A percentile compares a stretch with the other conserved stretches of the same genome.
Conservation (phyloP, 1,140 invertebrate species). For the Drosophila arawakana region DNA sequence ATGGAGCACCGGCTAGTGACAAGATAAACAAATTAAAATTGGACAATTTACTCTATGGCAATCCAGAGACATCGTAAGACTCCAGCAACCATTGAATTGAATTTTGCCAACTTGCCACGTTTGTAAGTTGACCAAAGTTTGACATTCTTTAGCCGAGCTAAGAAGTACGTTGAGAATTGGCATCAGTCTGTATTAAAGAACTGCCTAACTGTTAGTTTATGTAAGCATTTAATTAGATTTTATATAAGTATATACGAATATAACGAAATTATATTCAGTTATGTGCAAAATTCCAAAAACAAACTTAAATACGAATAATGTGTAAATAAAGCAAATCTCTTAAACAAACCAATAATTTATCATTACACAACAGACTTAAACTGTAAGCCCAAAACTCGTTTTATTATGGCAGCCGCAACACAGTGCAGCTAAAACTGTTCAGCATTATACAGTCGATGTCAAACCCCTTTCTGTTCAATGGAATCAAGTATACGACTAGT, state of each 20-base stretch:
- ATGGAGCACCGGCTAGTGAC: slow-evolving; percentile 86
- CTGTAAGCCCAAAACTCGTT: neutral
- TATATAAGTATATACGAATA: slow-evolving; percentile 30
- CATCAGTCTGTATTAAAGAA: neutral
- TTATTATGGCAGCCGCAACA: neutral
- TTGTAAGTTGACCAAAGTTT: slow-evolving; percentile 75
- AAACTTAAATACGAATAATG: neutral
- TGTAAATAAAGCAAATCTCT: slow-evolving; percentile 10
- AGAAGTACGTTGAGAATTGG: neutral
- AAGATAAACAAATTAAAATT: slow-evolving; percentile 81
- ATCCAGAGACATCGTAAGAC: slow-evolving; percentile 51
- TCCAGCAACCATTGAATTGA: slow-evolving; percentile 9
- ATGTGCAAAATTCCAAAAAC: slow-evolving; percentile 15
- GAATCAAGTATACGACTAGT: neutral
- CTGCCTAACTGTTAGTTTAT: slow-evolving; percentile 19
- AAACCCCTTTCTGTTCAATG: neutral
- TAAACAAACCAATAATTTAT: neutral
- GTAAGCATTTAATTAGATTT: slow-evolving; percentile 49
- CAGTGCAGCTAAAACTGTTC: neutral
- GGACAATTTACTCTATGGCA: slow-evolving; percentile 82
- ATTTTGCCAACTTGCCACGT: slow-evolving; percentile 70
- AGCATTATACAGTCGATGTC: neutral
- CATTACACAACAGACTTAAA: slow-evolving; percentile 27
- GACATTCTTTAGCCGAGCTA: slow-evolving; percentile 18
- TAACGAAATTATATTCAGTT: slow-evolving; percentile 14